Evolutionary conservation across 2,888 invertebrate species (phyloP), one percentile per base, ranked within the genome.

Genomic region (Tanypteryx hageni): DNA sequence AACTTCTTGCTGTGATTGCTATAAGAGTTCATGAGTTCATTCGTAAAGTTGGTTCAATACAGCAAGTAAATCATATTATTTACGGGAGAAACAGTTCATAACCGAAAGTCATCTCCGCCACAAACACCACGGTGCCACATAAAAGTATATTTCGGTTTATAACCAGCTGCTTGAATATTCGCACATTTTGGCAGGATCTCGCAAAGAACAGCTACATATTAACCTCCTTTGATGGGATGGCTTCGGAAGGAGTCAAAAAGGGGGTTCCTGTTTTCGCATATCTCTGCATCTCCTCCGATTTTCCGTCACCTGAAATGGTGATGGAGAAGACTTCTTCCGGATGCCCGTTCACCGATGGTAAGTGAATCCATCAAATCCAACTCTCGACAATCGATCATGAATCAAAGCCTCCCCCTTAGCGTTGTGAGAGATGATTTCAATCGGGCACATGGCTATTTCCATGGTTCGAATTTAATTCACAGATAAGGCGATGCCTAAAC

Each of bases 261-360:
- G 5, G 22, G 68, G n/a, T 68, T 68, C 68, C 68, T 68, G 68
- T 68, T 68, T 68, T 18, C 22, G 68, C n/a, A 14, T 64, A 64
- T 64, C 82, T 59, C 31, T 13, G 5, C 16, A 44, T 18, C 57
- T 57, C 11, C 9, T 18, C 56, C 16, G 18, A 56, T 57, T 13
- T 44, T 44, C 59, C 31, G 86, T 31, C 89, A 89, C 64, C 44
- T 64, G 89, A 89, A 64, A 64, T 64, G 64, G 59, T 18, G 86
- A 58, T 22, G 85, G n/a, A 11, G 13, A 22, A 8, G 58, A 86
- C 10, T 89, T 64, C 16, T 64, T 89, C 89, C 64, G 61, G 44
- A 89, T 64, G 89, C 61, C 57, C 22, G 57, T 85, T 58, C 85
- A 57, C 85, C 13, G 13, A 4, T 5, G 5, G 59, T 57, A 16